A percentile compares a stretch with the other conserved stretches of the same genome.
phyloP scores from a whole-genome alignment of 92 coral and sea anemone species.

The Epizoanthus illoricatus region DNA sequence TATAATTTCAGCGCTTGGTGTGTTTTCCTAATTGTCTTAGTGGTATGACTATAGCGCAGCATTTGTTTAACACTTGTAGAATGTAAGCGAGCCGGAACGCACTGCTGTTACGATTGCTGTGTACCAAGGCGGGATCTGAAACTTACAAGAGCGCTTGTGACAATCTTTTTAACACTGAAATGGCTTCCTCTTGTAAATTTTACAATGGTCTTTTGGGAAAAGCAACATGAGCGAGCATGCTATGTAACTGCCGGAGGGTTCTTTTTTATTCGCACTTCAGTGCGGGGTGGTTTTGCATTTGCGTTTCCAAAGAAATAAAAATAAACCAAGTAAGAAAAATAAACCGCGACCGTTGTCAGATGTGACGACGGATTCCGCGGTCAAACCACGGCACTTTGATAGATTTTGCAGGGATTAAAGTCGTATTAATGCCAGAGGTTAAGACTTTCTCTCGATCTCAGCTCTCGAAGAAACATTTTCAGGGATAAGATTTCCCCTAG shows the following conservation, averaged over 20 bases:
- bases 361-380: constrained; percentile 6
- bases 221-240: background rate
- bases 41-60: constrained; percentile 2
- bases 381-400: constrained; percentile 1
- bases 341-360: constrained; percentile 20
- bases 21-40: constrained; percentile 19
- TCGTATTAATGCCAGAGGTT: constrained; percentile 16
- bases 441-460: constrained; percentile 25
- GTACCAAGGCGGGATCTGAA: background rate
- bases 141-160: constrained; percentile 10
- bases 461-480: constrained; percentile 15
- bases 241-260: constrained; percentile 2
- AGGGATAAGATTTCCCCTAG: constrained; percentile 38
- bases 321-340: constrained; percentile 23
- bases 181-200: background rate
- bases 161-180: background rate
- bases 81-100: constrained; percentile 17
- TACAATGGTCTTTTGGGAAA: background rate
- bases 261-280: background rate
- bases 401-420: constrained; percentile 18
- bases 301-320: constrained; percentile 25
- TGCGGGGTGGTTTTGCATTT: constrained; percentile 23
- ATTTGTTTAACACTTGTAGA: constrained; percentile 11
- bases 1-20: constrained; percentile 21
- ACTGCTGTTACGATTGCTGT: background rate